Evolutionary conservation across 2,113 vertebrate genomes (phyloP), one percentile per base, ranked within the genome.

Genomic region (Tympanuchus pallidicinctus): DNA sequence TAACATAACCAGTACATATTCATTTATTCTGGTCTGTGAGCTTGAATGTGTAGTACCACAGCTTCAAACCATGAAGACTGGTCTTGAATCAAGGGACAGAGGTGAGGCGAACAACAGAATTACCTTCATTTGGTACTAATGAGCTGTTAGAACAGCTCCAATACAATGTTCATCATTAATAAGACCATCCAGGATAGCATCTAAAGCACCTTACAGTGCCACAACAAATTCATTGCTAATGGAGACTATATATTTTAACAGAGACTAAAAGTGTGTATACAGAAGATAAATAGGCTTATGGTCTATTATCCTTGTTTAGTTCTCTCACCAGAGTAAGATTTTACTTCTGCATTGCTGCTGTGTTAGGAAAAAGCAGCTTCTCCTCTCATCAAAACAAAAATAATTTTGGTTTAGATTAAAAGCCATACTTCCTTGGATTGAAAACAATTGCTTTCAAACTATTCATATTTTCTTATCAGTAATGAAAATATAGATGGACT

Each of bases 381-480:
- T 40, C 4, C 60, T 54, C 45, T 83, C 24, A 13, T 42, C 47
- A 56, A 21, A 82, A 45, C 36, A n/a, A 82, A 69, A 69, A 79
- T 52, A 64, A 47, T n/a, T 75, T 16, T 10, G 18, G 13, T 40
- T 89, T 40, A 73, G 48, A 79, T 17, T 5, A 91, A 82, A 89
- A 82, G 32, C 27, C 27, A 56, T 38, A 27, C 14, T 52, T 27
- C 32, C 45, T 60, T 0, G 0, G 21, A 65, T 38, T 0, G 5
- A 72, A 83, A 93, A 64, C 12, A 8, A 56, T 72, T 0, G 2
- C 3, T 69, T 86, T 47, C 71, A 92, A 91, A 65, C 20, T 43
- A 76, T 57, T 67, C 2, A 36, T 64, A 27, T 21, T n/a, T 88
- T 79, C 69, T 88, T 78, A 45, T 64, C 64, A 72, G 28, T 50